Evolutionary conservation across 2,113 vertebrate genomes (phyloP).

Genomic region (Hemibagrus wyckioides): DNA sequence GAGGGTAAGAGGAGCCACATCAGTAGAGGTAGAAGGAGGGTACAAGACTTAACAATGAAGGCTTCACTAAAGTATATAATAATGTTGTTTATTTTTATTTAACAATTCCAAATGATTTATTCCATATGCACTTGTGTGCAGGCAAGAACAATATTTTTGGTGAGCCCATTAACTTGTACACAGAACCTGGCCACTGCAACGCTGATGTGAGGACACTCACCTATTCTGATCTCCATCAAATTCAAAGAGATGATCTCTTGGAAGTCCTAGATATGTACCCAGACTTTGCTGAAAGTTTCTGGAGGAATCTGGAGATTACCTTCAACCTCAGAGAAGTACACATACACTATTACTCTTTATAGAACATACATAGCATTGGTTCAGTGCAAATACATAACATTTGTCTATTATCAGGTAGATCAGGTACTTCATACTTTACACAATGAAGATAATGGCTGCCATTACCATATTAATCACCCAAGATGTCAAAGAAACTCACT

Average conservation of each 20-base stretch:
- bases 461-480: conserved; percentile 63
- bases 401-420: conserved; percentile 73
- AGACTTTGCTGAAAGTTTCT: conserved; percentile 89
- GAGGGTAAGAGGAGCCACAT: background rate
- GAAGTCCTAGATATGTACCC: conserved; percentile 95
- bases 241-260: conserved; percentile 88
- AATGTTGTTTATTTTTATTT: background rate
- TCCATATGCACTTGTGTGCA: conserved; percentile 55
- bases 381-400: background rate
- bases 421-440: conserved; percentile 76
- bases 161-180: conserved; percentile 85
- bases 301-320: conserved; percentile 93
- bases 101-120: background rate
- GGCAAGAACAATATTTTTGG: conserved; percentile 95
- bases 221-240: conserved; percentile 94
- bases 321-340: conserved; percentile 89
- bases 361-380: background rate
- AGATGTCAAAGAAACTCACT: conserved; percentile 70
- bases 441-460: conserved; percentile 77
- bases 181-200: conserved; percentile 87
- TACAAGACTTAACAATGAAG: background rate
- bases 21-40: background rate
- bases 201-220: conserved; percentile 87
- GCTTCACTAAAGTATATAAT: background rate
- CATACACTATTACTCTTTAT: background rate